Evolutionary conservation across 2,888 invertebrate species (phyloP).

Genomic region (Amphipoea lucens): DNA sequence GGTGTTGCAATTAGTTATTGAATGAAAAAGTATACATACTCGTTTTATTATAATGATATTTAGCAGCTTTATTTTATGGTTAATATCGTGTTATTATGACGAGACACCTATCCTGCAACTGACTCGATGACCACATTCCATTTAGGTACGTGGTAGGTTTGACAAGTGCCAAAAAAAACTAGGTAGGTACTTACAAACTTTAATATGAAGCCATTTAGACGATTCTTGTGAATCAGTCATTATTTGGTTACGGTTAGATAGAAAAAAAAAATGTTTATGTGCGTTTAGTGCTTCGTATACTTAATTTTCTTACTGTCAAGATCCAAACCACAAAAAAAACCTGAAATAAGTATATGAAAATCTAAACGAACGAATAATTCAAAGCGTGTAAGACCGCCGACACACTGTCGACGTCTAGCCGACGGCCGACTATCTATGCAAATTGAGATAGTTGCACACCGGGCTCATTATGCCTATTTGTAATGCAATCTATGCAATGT

Average conservation of each 20-base stretch:
- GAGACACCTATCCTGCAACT: not conserved
- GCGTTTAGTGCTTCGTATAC: not conserved
- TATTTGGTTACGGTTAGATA: not conserved
- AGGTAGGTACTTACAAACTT: not conserved
- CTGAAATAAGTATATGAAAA: not conserved
- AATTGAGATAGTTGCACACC: slow-evolving; percentile 81
- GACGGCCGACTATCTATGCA: slow-evolving; percentile 83
- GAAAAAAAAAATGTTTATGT: not conserved
- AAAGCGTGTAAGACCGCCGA: slow-evolving; percentile 42
- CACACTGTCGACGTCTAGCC: slow-evolving; percentile 59
- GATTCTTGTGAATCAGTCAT: not conserved
- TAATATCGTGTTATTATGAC: not conserved
- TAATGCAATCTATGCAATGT: slow-evolving; percentile 89
- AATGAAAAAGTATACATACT: not conserved
- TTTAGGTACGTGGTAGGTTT: not conserved
- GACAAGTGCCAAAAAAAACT: not conserved
- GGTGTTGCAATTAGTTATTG: not conserved
- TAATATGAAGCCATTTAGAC: not conserved
- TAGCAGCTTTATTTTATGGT: not conserved
- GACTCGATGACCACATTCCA: not conserved
- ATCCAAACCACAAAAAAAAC: not conserved
- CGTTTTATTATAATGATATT: not conserved
- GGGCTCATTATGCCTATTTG: slow-evolving; percentile 85
- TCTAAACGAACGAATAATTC: slow-evolving; percentile 42
- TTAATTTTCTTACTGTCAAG: not conserved